Base-by-base conservation (phyloP, 53 echinoderm and acorn worm species). In the Pentamera pediparva region DNA sequence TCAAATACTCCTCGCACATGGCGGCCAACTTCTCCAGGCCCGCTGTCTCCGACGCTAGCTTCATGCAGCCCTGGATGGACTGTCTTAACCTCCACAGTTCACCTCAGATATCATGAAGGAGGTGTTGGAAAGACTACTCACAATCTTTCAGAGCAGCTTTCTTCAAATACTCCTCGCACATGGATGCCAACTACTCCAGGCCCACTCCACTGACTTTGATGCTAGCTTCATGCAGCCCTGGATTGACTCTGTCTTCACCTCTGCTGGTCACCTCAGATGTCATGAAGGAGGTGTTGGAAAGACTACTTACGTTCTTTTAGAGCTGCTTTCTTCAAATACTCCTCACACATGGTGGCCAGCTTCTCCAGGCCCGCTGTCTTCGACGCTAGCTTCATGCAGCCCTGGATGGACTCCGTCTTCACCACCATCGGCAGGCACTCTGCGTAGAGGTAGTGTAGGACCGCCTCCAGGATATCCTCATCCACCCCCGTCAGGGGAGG, bases 271-370 rank as follows among this genome's bases (percentile, higher is more conserved):
- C n/a, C n/a, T n/a, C n/a, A n/a, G n/a, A n/a, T n/a, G n/a, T n/a
- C n/a, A n/a, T n/a, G n/a, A n/a, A n/a, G n/a, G n/a, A n/a, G n/a
- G n/a, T n/a, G n/a, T n/a, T n/a, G n/a, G n/a, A n/a, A n/a, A n/a
- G n/a, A n/a, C n/a, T n/a, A 70, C 89, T 85, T 69, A 89, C 89
- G 85, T 29, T 89, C 76, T 78, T 82, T 86, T 40, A 89, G 67
- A 32, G 75, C 89, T 34, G 76, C 76, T 62, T 89, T 89, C n/a
- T 89, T 67, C 32, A 86, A 36, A 61, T 81, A 85, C 6, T 67
- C 65, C 35, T 89, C 51, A 33, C 89, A 89, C 45, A 73, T 51
- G 24, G 74, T 72, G 13, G 72, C 65, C 19, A 89, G 56, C 39
- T 75, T 71, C 35, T 81, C 82, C 45, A 89, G 62, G 15, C 89